Conservation (phyloP, 2,888 invertebrate species). For the Xestia ashworthii region DNA sequence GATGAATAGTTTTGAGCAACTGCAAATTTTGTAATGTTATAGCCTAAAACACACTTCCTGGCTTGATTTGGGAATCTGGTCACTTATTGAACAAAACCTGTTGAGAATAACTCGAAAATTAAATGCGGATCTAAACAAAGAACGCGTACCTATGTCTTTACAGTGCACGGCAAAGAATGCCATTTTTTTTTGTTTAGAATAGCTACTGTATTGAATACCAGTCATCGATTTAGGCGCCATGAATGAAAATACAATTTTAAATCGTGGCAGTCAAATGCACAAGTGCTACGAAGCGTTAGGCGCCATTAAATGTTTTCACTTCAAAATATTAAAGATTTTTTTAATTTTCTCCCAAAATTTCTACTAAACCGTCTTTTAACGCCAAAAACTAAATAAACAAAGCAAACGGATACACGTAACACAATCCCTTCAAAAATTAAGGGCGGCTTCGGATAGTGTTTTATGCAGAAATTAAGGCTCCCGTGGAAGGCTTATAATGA, state of each 20-base stretch:
- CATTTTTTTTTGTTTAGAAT: slow-evolving; percentile 3
- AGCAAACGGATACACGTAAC: slow-evolving; percentile 78
- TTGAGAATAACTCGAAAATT: slow-evolving; percentile 28
- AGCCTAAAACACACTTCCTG: slow-evolving; percentile 30
- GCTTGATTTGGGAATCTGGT: slow-evolving; percentile 21
- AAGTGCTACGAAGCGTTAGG: too few species aligned
- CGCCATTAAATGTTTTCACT: too few species aligned
- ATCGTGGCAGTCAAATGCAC: neutral
- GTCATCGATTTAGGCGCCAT: slow-evolving; percentile 2
- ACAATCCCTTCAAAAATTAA: slow-evolving; percentile 86
- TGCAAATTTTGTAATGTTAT: slow-evolving; percentile 59
- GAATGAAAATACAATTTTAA: neutral
- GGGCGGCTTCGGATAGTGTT: slow-evolving; percentile 80
- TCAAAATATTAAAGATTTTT: neutral
- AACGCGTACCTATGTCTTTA: neutral
- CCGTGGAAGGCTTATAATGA: slow-evolving; percentile 89
- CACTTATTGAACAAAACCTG: slow-evolving; percentile 32
- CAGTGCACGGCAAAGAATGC: neutral
- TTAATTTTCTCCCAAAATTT: neutral
- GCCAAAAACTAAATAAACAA: slow-evolving; percentile 54
- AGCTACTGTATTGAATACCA: slow-evolving; percentile 24
- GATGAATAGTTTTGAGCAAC: slow-evolving; percentile 61
- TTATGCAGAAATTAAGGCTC: slow-evolving; percentile 88
- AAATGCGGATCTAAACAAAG: slow-evolving; percentile 7
- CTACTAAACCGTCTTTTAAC: neutral